Base-by-base conservation (phyloP, 2,797 vertebrate species). In the Typhlichthys subterraneus region DNA sequence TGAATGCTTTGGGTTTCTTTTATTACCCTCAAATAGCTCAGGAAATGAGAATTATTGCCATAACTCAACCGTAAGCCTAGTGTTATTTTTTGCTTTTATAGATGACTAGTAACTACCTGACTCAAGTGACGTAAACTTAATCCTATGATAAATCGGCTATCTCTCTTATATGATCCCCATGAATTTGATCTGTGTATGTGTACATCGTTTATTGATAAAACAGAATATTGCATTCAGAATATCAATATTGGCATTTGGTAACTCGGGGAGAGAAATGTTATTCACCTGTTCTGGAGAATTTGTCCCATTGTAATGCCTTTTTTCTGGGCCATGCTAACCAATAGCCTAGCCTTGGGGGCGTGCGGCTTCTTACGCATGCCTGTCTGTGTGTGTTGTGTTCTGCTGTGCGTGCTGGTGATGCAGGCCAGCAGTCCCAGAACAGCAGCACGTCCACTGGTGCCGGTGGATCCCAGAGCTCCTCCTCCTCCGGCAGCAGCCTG, bases 341-440 rank as follows among this genome's bases (percentile, higher is more conserved):
- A 42, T 42, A 42, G 8, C 38, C 33, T 38, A 38, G 8, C 0
- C 33, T 42, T 42, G 6, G 23, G 23, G 12, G 38, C 9, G 38
- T 42, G 38, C 6, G 38, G 38, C 7, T 42, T 42, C 38, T 42
- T 42, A 12, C 5, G 51, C 11, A 12, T 23, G 13, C 57, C 58
- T 73, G 63, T 83, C 69, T 68, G 42, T 72, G 15, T 62, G 60
- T 72, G 55, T 70, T 70, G 63, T 76, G 48, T 59, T 42, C 79
- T 68, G 15, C 46, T 68, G 65, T 81, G 31, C 23, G 13, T 86
- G 71, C 8, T 29, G 23, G 23, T 77, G 63, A 92, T 92, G 55
- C 85, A 99, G 98, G 91, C 89, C 95, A 98, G 66, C 92, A 92
- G 81, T 90, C 91, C 75, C 97, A 95, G 75, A 91, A 93, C 76